These are phyloP conservation scores for Thamnaconus septentrionalis DNA, from an alignment of 2,113 vertebrate genomes.

Conservation along the genomic window DNA sequence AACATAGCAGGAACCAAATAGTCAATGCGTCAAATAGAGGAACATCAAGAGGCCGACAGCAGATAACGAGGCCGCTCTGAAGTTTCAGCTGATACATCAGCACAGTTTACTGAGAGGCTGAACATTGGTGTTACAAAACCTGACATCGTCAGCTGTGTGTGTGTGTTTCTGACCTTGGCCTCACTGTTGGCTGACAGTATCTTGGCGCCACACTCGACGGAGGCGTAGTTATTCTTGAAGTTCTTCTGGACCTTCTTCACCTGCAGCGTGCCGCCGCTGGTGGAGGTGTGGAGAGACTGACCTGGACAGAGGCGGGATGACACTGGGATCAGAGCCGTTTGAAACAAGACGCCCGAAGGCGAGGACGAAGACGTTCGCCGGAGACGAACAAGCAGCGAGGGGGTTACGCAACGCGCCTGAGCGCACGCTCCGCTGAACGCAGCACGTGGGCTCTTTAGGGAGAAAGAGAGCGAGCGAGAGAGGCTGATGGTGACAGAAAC, in stretches of 20 bases:
- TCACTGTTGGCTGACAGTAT: slow-evolving; percentile 95
- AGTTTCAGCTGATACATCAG: too few relatives aligned
- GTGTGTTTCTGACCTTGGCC: slow-evolving; percentile 85
- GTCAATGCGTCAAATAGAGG: too few relatives aligned
- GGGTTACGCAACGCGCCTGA: slow-evolving; percentile 42
- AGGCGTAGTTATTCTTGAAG: slow-evolving; percentile 97
- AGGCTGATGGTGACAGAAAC: background rate
- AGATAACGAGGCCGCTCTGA: too few relatives aligned
- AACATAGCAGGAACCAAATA: too few relatives aligned
- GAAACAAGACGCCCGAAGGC: background rate
- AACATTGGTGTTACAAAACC: too few relatives aligned
- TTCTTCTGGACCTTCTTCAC: slow-evolving; percentile 97
- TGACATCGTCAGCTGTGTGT: background rate
- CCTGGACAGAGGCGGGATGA: slow-evolving; percentile 69
- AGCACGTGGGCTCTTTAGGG: slow-evolving; percentile 13
- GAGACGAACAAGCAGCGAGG: slow-evolving; percentile 4
- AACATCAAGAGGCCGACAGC: too few relatives aligned
- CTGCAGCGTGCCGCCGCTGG: slow-evolving; percentile 83
- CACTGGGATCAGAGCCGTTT: slow-evolving; percentile 7
- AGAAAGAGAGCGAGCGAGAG: background rate
- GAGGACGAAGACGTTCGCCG: slow-evolving; percentile 1
- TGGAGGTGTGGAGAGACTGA: slow-evolving; percentile 89
- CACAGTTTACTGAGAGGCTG: too few relatives aligned
- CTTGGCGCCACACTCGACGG: slow-evolving; percentile 98
- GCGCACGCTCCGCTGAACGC: slow-evolving; percentile 29